phyloP scores from a whole-genome alignment of 2,797 vertebrate species.

The Arnoldichthys spilopterus region DNA sequence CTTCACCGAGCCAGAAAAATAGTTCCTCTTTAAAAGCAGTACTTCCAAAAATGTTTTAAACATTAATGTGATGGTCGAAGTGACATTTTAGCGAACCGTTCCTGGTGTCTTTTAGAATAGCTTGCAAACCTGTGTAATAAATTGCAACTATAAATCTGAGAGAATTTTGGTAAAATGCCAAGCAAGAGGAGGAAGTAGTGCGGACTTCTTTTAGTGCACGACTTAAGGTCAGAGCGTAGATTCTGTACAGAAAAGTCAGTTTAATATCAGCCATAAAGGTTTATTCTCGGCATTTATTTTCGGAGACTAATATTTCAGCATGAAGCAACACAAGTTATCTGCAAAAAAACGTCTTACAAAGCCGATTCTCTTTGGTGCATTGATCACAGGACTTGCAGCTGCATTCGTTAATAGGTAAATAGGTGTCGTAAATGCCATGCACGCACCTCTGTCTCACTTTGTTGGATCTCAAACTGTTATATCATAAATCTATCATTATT shows the following conservation, averaged over 20 bases:
- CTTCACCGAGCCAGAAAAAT: background rate
- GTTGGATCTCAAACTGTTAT: background rate
- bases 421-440: conserved; percentile 41
- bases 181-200: conserved; percentile 62
- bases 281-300: background rate
- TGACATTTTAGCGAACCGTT: background rate
- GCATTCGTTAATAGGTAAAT: conserved; percentile 73
- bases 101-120: too few relatives aligned
- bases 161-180: background rate
- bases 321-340: conserved; percentile 71
- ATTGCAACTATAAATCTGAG: background rate
- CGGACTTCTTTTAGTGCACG: conserved; percentile 6
- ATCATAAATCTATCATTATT: too few relatives aligned
- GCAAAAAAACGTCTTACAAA: conserved; percentile 71
- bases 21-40: background rate
- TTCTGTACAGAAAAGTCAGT: background rate
- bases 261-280: background rate
- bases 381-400: conserved; percentile 69
- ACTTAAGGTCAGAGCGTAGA: conserved; percentile 37
- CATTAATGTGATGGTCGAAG: background rate
- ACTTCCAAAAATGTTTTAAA: background rate
- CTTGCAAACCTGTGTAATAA: background rate
- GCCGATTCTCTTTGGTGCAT: conserved; percentile 74
- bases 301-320: conserved; percentile 45
- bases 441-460: background rate